Evolutionary conservation across 2,797 vertebrate genomes (phyloP).

Genomic region (Dromococcyx pavoninus): DNA sequence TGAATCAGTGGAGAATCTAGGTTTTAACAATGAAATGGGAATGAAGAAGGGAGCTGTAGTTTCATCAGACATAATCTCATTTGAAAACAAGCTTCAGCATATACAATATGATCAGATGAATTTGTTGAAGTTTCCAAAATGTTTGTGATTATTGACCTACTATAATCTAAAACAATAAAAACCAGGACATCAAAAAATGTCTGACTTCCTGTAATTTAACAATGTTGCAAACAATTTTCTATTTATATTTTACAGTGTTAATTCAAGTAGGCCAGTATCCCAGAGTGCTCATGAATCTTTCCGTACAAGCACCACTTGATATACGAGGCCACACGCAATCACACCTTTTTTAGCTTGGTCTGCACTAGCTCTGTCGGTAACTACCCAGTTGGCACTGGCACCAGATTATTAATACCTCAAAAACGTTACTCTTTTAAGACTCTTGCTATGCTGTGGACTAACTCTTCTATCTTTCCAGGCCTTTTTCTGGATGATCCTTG

Average conservation of each 20-base stretch:
- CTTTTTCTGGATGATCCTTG: not conserved
- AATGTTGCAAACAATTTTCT: not conserved
- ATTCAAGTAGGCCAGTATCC: not conserved
- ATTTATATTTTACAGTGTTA: not conserved
- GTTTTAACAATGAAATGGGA: not conserved
- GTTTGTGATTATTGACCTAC: not conserved
- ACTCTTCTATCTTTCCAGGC: not conserved
- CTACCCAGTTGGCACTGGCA: not conserved
- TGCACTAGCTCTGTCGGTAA: not conserved
- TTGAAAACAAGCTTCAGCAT: not conserved
- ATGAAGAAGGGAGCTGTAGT: not conserved
- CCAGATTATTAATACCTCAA: not conserved
- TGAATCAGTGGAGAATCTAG: not conserved
- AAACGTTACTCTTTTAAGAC: not conserved
- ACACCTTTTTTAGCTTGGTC: no score
- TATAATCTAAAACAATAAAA: not conserved
- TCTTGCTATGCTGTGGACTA: not conserved
- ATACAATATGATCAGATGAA: not conserved
- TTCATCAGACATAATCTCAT: not conserved
- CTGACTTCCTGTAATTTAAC: not conserved
- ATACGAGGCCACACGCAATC: not conserved
- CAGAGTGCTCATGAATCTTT: not conserved
- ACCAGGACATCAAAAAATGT: accelerated
- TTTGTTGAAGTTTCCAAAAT: not conserved
- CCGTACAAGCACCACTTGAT: not conserved